Evolutionary conservation across 1,140 invertebrate genomes (phyloP).

Genomic region (Heliconius himera): DNA sequence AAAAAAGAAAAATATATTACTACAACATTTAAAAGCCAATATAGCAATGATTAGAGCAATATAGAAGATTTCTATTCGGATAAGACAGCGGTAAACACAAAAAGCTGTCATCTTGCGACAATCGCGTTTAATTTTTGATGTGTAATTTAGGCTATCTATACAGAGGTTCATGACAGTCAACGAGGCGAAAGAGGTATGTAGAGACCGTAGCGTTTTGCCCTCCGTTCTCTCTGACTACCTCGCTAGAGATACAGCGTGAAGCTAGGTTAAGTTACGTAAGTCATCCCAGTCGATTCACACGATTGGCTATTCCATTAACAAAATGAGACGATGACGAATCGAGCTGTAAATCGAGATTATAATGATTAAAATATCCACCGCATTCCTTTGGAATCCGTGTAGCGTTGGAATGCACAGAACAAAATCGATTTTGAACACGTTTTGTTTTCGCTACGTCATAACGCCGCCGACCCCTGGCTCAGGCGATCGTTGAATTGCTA

Average conservation of each 20-base stretch:
- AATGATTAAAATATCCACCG: constrained; percentile 70
- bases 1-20: not conserved
- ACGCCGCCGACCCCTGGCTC: constrained; percentile 1
- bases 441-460: constrained; percentile 79
- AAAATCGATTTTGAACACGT: constrained; percentile 74
- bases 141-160: no score
- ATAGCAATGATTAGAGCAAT: not conserved
- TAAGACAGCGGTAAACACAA: not conserved
- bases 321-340: constrained; percentile 79
- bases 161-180: no score
- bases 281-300: constrained; percentile 64
- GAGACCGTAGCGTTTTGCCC: no score
- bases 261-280: constrained; percentile 19
- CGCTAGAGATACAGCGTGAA: no score
- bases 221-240: no score
- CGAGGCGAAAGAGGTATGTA: no score
- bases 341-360: constrained; percentile 76
- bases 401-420: constrained; percentile 75
- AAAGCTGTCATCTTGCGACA: not conserved
- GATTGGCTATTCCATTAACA: constrained; percentile 76
- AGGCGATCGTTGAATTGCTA: constrained; percentile 6
- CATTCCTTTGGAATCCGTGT: constrained; percentile 75
- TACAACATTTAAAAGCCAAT: not conserved
- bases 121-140: constrained; percentile 22
- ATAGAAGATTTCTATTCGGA: not conserved